A percentile compares a stretch with the other conserved stretches of the same genome.
Conservation (phyloP, 2,113 vertebrate genomes). For the Miniopterus natalensis region DNA sequence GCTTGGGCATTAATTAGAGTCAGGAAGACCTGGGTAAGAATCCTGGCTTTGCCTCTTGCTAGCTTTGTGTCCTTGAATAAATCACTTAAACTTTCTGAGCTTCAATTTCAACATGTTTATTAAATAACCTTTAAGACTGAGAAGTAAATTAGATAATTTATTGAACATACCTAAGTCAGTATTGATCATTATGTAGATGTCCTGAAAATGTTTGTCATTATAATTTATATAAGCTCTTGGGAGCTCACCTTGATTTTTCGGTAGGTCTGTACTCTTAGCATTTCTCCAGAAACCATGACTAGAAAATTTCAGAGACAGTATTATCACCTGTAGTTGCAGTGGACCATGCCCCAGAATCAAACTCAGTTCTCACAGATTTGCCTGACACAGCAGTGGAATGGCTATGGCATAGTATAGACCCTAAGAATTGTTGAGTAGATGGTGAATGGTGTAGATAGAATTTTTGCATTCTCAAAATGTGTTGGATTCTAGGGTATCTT, state of each 20-base stretch:
- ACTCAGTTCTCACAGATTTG: background rate
- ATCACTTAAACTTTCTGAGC: conserved; percentile 9
- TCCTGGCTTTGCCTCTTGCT: background rate
- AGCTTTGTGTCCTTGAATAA: background rate
- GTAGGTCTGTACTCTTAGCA: background rate
- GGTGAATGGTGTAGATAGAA: background rate
- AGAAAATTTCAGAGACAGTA: background rate
- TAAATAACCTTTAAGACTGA: background rate
- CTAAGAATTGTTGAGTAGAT: conserved; percentile 11
- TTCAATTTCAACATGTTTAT: conserved; percentile 5
- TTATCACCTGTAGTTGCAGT: background rate
- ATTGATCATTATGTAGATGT: background rate
- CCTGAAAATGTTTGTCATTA: background rate
- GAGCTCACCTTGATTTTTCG: background rate
- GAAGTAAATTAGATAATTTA: conserved; percentile 5
- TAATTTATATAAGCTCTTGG: background rate
- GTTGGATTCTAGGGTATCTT: background rate
- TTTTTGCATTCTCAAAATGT: conserved; percentile 13
- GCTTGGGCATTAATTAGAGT: background rate
- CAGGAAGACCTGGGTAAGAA: background rate
- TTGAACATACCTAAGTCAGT: background rate
- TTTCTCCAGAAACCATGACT: background rate
- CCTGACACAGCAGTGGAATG: background rate
- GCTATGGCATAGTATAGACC: background rate
- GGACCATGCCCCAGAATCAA: background rate